A percentile compares a stretch with the other conserved stretches of the same genome.
Conservation (phyloP, 2,888 invertebrate genomes). For the Pheosia gnoma region DNA sequence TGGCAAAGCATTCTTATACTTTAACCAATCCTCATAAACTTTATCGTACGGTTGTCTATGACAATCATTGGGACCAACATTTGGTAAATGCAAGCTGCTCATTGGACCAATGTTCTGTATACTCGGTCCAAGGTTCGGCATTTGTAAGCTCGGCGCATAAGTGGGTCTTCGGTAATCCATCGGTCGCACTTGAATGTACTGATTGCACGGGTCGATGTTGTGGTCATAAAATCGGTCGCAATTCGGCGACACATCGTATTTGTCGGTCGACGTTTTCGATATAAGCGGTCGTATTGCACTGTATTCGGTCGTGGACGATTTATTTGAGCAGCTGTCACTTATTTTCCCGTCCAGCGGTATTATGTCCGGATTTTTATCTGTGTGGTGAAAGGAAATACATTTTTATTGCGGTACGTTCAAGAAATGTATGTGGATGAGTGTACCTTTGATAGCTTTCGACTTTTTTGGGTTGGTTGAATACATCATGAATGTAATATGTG, state of each 20-base stretch:
- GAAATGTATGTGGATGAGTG: neutral
- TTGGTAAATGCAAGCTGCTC: constrained; percentile 40
- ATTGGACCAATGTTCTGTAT: constrained; percentile 58
- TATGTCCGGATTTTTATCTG: constrained; percentile 81
- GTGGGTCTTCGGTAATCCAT: constrained; percentile 66
- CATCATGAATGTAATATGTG: too few relatives aligned
- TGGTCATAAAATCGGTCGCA: constrained; percentile 72
- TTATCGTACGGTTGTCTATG: constrained; percentile 70
- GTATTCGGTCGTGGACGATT: constrained; percentile 76
- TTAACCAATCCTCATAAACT: constrained; percentile 83
- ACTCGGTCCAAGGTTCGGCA: constrained; percentile 62
- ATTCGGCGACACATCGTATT: constrained; percentile 65
- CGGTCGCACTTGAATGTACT: constrained; percentile 72
- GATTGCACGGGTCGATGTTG: constrained; percentile 66
- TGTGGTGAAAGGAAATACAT: constrained; percentile 21
- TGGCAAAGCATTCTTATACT: constrained; percentile 79
- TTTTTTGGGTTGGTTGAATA: neutral
- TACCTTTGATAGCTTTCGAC: neutral
- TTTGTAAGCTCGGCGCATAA: constrained; percentile 50
- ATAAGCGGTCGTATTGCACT: constrained; percentile 73
- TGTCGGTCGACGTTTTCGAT: constrained; percentile 65
- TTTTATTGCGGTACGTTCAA: constrained; percentile 18
- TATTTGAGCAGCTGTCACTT: constrained; percentile 76
- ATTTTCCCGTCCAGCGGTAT: constrained; percentile 79
- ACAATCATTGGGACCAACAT: constrained; percentile 64